Conservation (phyloP, 1,140 invertebrate genomes). For the Pseudomyrmex concolor region DNA sequence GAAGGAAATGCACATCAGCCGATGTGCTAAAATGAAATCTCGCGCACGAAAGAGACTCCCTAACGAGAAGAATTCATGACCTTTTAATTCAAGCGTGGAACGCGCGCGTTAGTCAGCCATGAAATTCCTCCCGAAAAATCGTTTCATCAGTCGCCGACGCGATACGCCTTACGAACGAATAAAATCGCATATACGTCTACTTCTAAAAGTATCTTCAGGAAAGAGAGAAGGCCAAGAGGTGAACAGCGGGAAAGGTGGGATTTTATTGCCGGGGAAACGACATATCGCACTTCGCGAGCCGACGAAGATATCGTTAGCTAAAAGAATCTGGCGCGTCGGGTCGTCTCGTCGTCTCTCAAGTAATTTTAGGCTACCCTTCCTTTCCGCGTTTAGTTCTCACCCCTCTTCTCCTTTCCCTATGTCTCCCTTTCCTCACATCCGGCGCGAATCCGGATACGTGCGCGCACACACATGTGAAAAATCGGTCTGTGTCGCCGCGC, state of each 20-base stretch:
- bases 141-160: background rate
- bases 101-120: background rate
- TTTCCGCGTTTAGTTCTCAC: constrained; percentile 43
- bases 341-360: constrained; percentile 49
- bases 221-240: background rate
- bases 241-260: background rate
- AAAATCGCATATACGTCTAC: constrained; percentile 24
- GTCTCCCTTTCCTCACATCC: constrained; percentile 64
- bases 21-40: constrained; percentile 46
- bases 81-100: constrained; percentile 26
- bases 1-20: constrained; percentile 2
- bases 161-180: constrained; percentile 17
- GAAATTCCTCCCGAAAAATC: constrained; percentile 42
- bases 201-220: background rate
- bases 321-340: constrained; percentile 54
- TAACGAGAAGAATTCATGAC: constrained; percentile 32
- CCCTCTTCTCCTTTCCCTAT: background rate
- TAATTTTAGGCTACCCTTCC: constrained; percentile 71
- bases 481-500: background rate
- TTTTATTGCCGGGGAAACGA: constrained; percentile 62
- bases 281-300: constrained; percentile 33
- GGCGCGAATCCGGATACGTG: constrained; percentile 44
- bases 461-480: background rate
- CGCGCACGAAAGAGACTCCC: background rate
- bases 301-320: constrained; percentile 61